phyloP scores from a whole-genome alignment of 2,888 invertebrate species.

The Nectonema munidae region DNA sequence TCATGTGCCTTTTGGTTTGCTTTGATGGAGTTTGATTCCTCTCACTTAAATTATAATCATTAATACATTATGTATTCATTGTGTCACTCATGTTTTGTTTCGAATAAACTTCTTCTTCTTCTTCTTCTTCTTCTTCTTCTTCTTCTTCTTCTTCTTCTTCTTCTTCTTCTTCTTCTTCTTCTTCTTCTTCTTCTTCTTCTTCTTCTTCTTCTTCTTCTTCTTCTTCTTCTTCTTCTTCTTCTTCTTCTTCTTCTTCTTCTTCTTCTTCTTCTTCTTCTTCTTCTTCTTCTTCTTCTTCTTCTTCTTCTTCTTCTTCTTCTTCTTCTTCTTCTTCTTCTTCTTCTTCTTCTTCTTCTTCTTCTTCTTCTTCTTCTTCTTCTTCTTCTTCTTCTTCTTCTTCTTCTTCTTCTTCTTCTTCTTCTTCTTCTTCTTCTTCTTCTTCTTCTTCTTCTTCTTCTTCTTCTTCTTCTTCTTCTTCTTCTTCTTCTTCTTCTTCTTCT shows the following conservation, averaged over 20 bases:
- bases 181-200: conserved; percentile 5
- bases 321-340: conserved; percentile 5
- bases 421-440: conserved; percentile 5
- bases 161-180: conserved; percentile 5
- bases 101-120: no score
- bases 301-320: conserved; percentile 5
- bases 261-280: conserved; percentile 5
- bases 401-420: conserved; percentile 5
- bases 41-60: no score
- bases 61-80: no score
- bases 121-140: conserved; percentile 5
- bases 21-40: no score
- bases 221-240: conserved; percentile 5
- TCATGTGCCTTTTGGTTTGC: no score
- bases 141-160: conserved; percentile 5
- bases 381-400: conserved; percentile 5
- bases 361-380: conserved; percentile 5
- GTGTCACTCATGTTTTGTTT: no score
- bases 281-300: conserved; percentile 5
- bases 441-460: conserved; percentile 5
- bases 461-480: conserved; percentile 5
- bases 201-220: conserved; percentile 5
- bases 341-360: conserved; percentile 5
- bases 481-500: conserved; percentile 5
- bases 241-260: conserved; percentile 5